Percentiles rank a stretch among this genome's conserved stretches.
Evolutionary conservation across 1,140 invertebrate species (phyloP).

Genomic region (Rhagoletis pomonella): DNA sequence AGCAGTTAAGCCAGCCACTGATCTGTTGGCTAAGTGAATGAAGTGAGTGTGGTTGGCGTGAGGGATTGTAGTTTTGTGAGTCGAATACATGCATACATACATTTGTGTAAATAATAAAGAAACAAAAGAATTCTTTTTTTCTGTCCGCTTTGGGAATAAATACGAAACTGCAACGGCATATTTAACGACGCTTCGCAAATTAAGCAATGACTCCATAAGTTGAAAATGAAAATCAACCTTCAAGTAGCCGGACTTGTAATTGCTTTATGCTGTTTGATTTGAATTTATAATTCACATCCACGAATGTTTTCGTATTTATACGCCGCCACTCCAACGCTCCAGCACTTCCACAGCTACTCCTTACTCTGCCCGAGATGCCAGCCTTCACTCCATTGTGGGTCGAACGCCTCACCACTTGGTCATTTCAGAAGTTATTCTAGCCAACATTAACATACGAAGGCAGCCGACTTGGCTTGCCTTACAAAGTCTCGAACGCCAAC

Average conservation of each 20-base stretch:
- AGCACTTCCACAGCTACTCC: slow-evolving; percentile 14
- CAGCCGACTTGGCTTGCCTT: not conserved
- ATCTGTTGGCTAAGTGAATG: slow-evolving; percentile 16
- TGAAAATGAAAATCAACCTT: not conserved
- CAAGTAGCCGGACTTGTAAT: slow-evolving; percentile 12
- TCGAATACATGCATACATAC: too few relatives aligned
- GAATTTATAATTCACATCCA: slow-evolving; percentile 16
- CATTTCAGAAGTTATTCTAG: not conserved
- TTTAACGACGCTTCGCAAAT: too few relatives aligned
- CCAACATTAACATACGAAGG: not conserved
- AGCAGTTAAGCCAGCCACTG: slow-evolving; percentile 16
- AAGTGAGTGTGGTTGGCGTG: not conserved
- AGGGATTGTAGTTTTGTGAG: too few relatives aligned
- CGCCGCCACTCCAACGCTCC: not conserved
- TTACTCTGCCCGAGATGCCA: not conserved
- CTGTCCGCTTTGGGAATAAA: too few relatives aligned
- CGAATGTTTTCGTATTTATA: not conserved
- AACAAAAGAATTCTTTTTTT: too few relatives aligned
- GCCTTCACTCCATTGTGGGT: not conserved
- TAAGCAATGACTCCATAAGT: not conserved
- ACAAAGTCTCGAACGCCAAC: too few relatives aligned
- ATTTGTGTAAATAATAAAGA: too few relatives aligned
- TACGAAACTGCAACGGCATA: too few relatives aligned
- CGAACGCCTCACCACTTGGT: not conserved
- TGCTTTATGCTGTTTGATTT: slow-evolving; percentile 50